Base-by-base conservation (phyloP, 2,113 vertebrate species). In the Aix galericulata region DNA sequence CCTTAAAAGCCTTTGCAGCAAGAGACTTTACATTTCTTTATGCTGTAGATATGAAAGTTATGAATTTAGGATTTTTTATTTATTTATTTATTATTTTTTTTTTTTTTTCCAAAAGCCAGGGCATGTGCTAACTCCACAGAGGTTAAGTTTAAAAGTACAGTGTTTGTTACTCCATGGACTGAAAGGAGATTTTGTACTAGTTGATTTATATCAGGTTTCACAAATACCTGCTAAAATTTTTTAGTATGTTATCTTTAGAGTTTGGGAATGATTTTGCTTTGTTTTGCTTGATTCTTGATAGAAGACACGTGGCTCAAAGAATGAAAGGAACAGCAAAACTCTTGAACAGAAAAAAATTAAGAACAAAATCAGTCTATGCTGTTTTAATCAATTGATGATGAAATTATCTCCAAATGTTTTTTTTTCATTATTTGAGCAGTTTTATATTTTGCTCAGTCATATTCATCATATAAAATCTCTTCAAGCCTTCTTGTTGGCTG, bases 1-100 rank as follows among this genome's bases (percentile, higher is more conserved):
- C 88, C 89, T 26, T 88, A 59, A 97, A 97, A 94, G 60, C 52
- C 32, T 88, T 86, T 95, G 52, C 94, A 95, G 83, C 34, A 88
- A 74, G 42, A 92, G 27, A 42, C 76, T 55, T 91, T 91, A 62
- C 36, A 58, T 73, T 93, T 96, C 93, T 94, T 89, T 89, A 31
- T 89, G 68, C 60, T 27, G 31, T 38, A 66, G 66, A 77, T 92
- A 48, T 93, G 95, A 97, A 84, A 69, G n/a, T 13, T 74, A 44
- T 82, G 68, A 91, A 66, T 97, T 96, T 87, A 93, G 72, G 76
- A 87, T 21, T 46, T 46, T 46, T 46, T 20, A 7, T n/a, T n/a
- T n/a, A n/a, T n/a, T n/a, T n/a, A 8, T 17, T 17, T 44, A 17
- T 42, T 44, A 17, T 26, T 63, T 46, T 46, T 46, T 46, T 20